Percentiles rank a stretch among this genome's conserved stretches.
phyloP scores from a whole-genome alignment of 2,113 vertebrate species.

The Strigops habroptila region DNA sequence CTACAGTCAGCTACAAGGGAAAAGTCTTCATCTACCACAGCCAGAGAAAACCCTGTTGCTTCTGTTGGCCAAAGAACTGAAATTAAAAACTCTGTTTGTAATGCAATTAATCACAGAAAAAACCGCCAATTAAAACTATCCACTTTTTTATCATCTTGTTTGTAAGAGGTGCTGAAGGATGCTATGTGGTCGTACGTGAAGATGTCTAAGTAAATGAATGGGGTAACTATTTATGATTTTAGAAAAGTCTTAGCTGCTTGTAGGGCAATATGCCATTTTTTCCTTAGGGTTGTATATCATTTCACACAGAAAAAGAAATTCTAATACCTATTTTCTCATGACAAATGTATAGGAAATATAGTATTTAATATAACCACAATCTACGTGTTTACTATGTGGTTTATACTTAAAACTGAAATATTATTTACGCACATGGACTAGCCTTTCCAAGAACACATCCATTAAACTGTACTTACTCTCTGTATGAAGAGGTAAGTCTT shows the following conservation, averaged over 20 bases:
- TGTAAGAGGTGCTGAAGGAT: background rate
- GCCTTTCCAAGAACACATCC: background rate
- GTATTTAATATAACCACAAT: background rate
- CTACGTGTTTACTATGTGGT: background rate
- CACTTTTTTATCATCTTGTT: background rate
- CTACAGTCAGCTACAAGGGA: background rate
- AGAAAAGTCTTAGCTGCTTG: background rate
- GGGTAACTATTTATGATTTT: background rate
- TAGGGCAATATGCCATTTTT: background rate
- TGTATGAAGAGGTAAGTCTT: background rate
- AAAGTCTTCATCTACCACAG: background rate
- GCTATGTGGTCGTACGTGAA: background rate
- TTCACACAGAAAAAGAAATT: background rate
- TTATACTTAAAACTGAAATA: background rate
- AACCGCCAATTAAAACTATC: background rate
- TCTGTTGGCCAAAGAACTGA: background rate
- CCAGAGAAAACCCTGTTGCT: background rate
- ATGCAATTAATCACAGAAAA: background rate
- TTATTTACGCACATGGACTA: background rate
- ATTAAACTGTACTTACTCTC: background rate
- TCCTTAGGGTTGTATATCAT: background rate
- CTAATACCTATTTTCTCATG: background rate
- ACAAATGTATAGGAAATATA: background rate
- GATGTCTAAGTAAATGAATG: background rate
- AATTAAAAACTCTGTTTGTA: background rate